phyloP scores from a whole-genome alignment of 2,797 vertebrate genomes.

The Myiothlypis coronata region DNA sequence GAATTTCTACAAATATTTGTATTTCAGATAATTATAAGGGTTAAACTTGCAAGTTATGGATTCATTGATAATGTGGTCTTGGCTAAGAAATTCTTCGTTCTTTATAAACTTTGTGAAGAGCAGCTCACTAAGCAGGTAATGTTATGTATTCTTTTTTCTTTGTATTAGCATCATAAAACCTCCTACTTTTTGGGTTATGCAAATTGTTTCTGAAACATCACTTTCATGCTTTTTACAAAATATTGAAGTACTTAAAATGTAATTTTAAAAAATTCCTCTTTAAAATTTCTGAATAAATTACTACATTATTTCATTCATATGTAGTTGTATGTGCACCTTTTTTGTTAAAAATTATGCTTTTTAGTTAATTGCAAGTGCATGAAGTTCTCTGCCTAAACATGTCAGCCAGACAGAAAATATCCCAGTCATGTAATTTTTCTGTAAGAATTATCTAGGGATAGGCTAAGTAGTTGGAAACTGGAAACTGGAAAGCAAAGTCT shows the following conservation, averaged over 20 bases:
- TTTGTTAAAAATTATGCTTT: neutral
- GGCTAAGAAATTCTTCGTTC: slow-evolving; percentile 79
- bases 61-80: slow-evolving; percentile 77
- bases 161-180: neutral
- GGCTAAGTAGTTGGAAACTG: neutral
- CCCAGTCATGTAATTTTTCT: neutral
- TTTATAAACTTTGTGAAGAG: slow-evolving; percentile 80
- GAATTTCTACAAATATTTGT: neutral
- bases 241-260: neutral
- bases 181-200: neutral
- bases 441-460: neutral
- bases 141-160: neutral
- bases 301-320: neutral
- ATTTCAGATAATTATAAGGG: slow-evolving; percentile 81
- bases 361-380: neutral
- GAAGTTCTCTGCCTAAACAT: neutral
- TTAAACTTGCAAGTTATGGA: slow-evolving; percentile 80
- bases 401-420: neutral
- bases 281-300: neutral
- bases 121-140: slow-evolving; percentile 80
- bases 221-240: neutral
- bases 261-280: neutral
- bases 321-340: neutral
- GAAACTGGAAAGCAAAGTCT: neutral
- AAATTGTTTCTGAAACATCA: neutral